These are phyloP conservation scores for Agonopterix alstromeriana DNA, from an alignment of 2,888 invertebrate species.

Conservation along the genomic window DNA sequence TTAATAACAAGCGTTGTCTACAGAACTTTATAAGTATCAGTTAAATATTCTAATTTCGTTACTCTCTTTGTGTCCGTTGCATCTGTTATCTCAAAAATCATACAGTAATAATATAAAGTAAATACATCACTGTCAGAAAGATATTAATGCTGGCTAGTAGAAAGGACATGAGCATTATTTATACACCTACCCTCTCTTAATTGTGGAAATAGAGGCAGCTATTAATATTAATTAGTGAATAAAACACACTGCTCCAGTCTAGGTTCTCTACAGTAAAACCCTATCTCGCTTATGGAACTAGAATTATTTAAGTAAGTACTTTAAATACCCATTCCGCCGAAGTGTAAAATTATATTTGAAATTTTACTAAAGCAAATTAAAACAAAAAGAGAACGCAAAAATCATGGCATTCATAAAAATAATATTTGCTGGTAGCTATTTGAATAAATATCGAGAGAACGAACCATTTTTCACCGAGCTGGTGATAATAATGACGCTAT, in stretches of 20 bases:
- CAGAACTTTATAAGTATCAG: too few species aligned
- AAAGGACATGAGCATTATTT: slow-evolving; percentile 4
- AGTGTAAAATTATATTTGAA: slow-evolving; percentile 2
- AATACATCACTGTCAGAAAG: too few species aligned
- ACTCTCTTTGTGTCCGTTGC: too few species aligned
- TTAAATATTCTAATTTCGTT: too few species aligned
- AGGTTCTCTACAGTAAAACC: slow-evolving; percentile 2
- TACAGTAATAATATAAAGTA: too few species aligned
- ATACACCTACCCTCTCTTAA: slow-evolving; percentile 9
- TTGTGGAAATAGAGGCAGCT: slow-evolving; percentile 13
- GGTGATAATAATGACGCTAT: slow-evolving; percentile 72
- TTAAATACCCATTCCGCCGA: slow-evolving; percentile 3
- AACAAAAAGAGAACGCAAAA: slow-evolving; percentile 15
- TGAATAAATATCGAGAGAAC: slow-evolving; percentile 66
- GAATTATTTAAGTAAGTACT: neutral
- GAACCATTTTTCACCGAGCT: slow-evolving; percentile 62
- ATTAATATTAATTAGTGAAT: slow-evolving; percentile 23
- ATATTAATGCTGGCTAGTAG: neutral
- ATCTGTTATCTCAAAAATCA: too few species aligned
- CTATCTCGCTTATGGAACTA: slow-evolving; percentile 4
- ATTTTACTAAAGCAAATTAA: neutral
- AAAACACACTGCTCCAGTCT: slow-evolving; percentile 9
- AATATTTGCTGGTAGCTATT: slow-evolving; percentile 53
- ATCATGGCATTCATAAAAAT: slow-evolving; percentile 38
- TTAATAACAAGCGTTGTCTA: too few species aligned